phyloP scores from a whole-genome alignment of 2,113 vertebrate species.

The Pogonocichla stellata region DNA sequence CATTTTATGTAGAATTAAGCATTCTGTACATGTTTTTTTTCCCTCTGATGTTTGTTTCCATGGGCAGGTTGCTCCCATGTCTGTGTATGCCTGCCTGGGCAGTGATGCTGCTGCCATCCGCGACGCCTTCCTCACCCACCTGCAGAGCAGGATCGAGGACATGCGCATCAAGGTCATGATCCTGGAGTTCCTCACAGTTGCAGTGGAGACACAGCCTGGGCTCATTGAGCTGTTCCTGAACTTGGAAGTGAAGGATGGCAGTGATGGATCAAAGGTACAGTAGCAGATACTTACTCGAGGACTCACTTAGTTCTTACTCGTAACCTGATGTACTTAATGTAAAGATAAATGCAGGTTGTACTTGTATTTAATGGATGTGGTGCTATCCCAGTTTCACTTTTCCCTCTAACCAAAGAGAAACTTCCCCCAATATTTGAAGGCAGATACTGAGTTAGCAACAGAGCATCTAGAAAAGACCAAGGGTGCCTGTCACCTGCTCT shows the following conservation, averaged over 20 bases:
- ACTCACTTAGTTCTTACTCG: not conserved
- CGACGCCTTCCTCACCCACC: conserved; percentile 91
- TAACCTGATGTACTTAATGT: not conserved
- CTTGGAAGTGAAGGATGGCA: conserved; percentile 89
- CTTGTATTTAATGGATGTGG: not conserved
- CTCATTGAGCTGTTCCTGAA: conserved; percentile 98
- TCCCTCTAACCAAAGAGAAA: not conserved
- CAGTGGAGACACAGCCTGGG: conserved; percentile 95
- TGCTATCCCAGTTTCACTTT: not conserved
- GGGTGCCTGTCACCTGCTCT: not conserved
- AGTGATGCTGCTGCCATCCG: conserved; percentile 92
- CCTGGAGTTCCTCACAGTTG: conserved; percentile 94
- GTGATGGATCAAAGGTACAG: conserved; percentile 88
- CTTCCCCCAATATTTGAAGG: not conserved
- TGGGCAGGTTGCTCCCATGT: conserved; percentile 95
- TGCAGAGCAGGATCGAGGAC: conserved; percentile 93
- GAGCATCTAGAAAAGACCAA: not conserved
- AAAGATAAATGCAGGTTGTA: not conserved
- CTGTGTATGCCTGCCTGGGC: conserved; percentile 94
- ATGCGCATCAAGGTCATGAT: conserved; percentile 98
- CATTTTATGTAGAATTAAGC: not conserved
- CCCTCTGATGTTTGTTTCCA: not conserved
- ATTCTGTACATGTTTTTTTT: not conserved
- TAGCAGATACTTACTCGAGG: rapidly evolving
- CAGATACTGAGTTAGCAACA: not conserved